Percentiles rank a stretch among this genome's conserved stretches.
phyloP scores from a whole-genome alignment of 2,797 vertebrate species.

The Chelonia mydas region DNA sequence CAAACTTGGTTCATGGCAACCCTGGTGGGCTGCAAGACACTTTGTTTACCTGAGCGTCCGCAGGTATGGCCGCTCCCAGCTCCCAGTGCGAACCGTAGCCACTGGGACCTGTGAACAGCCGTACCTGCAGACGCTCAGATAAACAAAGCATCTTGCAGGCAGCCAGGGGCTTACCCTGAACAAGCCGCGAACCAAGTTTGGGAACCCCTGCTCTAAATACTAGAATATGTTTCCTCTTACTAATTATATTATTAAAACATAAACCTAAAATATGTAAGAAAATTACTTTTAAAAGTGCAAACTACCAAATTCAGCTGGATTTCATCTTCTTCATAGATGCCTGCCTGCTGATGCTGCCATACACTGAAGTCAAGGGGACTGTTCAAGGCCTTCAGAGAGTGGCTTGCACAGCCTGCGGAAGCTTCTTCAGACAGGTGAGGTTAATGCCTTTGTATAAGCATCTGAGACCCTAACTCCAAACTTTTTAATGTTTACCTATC shows the following conservation, averaged over 20 bases:
- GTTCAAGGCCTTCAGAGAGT: background rate
- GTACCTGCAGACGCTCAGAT: no score
- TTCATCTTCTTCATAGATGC: background rate
- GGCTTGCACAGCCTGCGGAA: background rate
- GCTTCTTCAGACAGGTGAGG: background rate
- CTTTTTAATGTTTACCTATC: background rate
- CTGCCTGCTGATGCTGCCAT: background rate
- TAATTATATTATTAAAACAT: background rate
- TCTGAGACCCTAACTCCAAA: background rate
- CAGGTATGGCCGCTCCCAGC: no score
- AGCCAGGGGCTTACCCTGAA: no score
- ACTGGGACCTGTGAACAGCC: no score
- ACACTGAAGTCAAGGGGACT: background rate
- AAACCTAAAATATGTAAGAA: background rate
- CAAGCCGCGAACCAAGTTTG: no score
- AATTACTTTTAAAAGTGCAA: background rate
- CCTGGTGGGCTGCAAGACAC: no score
- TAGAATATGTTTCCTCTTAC: background rate
- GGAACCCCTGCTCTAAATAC: background rate
- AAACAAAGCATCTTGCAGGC: no score
- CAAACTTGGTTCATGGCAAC: no score
- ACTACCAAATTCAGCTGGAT: background rate
- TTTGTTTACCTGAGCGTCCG: no score
- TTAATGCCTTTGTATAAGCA: background rate
- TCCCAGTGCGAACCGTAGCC: no score